phyloP scores from a whole-genome alignment of 1,140 invertebrate genomes.

The Cydia pomonella region DNA sequence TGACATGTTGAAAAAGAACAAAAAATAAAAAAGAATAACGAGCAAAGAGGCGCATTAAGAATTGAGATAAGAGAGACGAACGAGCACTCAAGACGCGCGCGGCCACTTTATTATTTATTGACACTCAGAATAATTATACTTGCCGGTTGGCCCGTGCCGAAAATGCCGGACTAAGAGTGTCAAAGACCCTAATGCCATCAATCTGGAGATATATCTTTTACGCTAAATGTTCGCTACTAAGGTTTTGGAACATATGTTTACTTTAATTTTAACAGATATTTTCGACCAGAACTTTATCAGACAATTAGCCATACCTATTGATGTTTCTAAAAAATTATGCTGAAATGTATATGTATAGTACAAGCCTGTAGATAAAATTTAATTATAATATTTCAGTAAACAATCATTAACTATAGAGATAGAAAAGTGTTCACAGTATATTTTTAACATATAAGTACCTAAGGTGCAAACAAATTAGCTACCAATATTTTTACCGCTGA shows the following conservation, averaged over 20 bases:
- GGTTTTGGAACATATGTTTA: not conserved
- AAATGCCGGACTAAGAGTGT: conserved; percentile 42
- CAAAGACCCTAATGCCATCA: conserved; percentile 48
- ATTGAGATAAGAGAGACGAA: conserved; percentile 77
- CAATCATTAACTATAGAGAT: too few species aligned
- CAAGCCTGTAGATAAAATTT: too few species aligned
- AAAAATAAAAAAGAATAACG: conserved; percentile 62
- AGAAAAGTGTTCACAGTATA: not conserved
- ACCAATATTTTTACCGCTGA: too few species aligned
- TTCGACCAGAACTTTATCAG: not conserved
- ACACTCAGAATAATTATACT: conserved; percentile 80
- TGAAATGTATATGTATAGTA: too few species aligned
- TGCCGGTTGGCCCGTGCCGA: conserved; percentile 73
- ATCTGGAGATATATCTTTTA: conserved; percentile 33
- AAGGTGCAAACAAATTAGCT: too few species aligned
- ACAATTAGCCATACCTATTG: too few species aligned
- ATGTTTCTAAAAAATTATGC: not conserved
- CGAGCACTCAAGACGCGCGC: conserved; percentile 70
- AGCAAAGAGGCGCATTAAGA: conserved; percentile 79
- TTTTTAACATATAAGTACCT: too few species aligned
- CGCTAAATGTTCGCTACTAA: not conserved
- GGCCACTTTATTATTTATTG: conserved; percentile 79
- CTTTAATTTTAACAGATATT: not conserved
- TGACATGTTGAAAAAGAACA: conserved; percentile 63
- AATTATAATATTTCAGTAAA: too few species aligned